phyloP scores from a whole-genome alignment of 2,888 invertebrate genomes.

The Aquatica leii region DNA sequence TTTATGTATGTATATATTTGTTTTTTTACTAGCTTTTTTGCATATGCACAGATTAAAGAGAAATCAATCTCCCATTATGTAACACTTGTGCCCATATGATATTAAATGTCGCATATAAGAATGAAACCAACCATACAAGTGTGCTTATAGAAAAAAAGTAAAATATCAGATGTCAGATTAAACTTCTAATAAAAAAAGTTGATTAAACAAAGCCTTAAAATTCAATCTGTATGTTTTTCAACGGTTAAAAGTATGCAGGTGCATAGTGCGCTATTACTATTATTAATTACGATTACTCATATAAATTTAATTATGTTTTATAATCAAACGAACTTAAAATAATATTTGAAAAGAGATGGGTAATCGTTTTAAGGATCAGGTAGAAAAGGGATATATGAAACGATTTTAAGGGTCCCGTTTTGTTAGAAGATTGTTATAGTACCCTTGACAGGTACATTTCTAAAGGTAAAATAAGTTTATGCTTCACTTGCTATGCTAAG shows the following conservation, averaged over 20 bases:
- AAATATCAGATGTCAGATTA: constrained; percentile 14
- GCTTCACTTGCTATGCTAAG: constrained; percentile 57
- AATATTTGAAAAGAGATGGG: constrained; percentile 2
- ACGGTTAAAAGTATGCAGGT: constrained; percentile 22
- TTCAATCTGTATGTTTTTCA: background rate
- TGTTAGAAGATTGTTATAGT: constrained; percentile 49
- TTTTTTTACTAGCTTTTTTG: background rate
- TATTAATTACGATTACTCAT: constrained; percentile 15
- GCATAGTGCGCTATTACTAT: constrained; percentile 18
- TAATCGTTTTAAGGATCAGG: constrained; percentile 31
- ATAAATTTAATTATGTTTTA: constrained; percentile 10
- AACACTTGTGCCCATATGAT: constrained; percentile 35
- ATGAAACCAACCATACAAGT: constrained; percentile 28
- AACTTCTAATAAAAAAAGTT: background rate
- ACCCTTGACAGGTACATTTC: constrained; percentile 55
- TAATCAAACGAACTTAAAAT: background rate
- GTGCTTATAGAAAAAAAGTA: constrained; percentile 15
- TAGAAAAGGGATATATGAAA: constrained; percentile 48
- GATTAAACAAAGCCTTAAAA: constrained; percentile 7
- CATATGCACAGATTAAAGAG: constrained; percentile 1
- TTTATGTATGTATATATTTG: background rate
- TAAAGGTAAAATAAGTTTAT: constrained; percentile 49
- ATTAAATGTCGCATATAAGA: constrained; percentile 23
- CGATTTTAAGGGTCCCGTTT: constrained; percentile 52
- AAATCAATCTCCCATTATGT: constrained; percentile 26